Conservation (phyloP, 2,113 vertebrate genomes). For the Burhinus bistriatus region DNA sequence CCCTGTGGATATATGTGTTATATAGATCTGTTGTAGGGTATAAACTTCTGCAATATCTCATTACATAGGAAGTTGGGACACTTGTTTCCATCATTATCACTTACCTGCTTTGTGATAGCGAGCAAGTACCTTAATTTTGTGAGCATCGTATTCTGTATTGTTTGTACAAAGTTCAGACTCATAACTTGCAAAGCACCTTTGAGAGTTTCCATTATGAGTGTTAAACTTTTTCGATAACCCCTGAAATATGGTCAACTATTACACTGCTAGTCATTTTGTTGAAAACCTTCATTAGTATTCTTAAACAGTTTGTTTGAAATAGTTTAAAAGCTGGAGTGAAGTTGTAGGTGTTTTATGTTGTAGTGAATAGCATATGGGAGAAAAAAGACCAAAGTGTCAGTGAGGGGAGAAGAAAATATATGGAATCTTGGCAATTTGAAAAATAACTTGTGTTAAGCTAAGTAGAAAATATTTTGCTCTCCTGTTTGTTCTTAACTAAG, state of each 20-base stretch:
- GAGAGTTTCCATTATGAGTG: not conserved
- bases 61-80: not conserved
- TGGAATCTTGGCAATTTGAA: not conserved
- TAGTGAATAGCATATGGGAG: not conserved
- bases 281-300: not conserved
- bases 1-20: not conserved
- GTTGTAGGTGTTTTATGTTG: not conserved
- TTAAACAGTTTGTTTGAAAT: not conserved
- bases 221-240: not conserved
- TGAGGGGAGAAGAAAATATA: not conserved
- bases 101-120: not conserved
- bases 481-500: not conserved
- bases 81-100: not conserved
- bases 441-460: not conserved
- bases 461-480: not conserved
- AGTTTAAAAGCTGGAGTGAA: not conserved
- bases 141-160: not conserved
- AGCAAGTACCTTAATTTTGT: not conserved
- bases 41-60: not conserved
- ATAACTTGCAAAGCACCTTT: not conserved
- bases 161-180: not conserved
- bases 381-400: not conserved
- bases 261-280: not conserved
- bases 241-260: not conserved
- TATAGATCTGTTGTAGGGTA: not conserved